Conservation (phyloP, 2,888 invertebrate species). For the Caenorhabditis imperialis region DNA sequence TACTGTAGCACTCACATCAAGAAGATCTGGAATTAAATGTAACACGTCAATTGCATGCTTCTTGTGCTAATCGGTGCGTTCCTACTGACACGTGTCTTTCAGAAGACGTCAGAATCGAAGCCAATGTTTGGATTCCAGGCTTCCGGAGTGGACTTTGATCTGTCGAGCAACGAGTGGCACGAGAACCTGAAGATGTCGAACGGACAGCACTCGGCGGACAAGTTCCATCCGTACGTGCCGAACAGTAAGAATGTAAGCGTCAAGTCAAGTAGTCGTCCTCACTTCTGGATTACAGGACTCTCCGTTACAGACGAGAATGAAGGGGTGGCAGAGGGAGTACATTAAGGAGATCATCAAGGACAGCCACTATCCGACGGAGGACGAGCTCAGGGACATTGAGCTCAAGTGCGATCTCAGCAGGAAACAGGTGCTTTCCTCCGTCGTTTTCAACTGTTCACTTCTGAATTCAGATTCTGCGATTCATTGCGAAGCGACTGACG, state of each 20-base stretch:
- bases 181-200: constrained; percentile 33
- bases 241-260: constrained; percentile 29
- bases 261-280: neutral
- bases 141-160: constrained; percentile 37
- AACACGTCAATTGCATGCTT: too few species aligned
- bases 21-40: too few species aligned
- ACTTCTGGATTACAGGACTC: constrained; percentile 28
- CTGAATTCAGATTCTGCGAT: constrained; percentile 57
- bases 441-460: neutral
- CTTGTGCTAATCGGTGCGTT: too few species aligned
- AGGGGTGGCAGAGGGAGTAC: constrained; percentile 66
- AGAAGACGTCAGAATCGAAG: constrained; percentile 18
- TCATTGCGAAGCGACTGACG: constrained; percentile 61
- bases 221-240: constrained; percentile 34
- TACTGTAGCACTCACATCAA: too few species aligned
- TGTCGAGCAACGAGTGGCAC: constrained; percentile 39
- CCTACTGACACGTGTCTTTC: constrained; percentile 16
- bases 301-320: constrained; percentile 62
- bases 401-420: constrained; percentile 62
- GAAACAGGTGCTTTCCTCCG: constrained; percentile 51
- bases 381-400: constrained; percentile 63
- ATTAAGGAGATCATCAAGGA: constrained; percentile 66
- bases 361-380: constrained; percentile 64
- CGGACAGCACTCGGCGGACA: constrained; percentile 18
- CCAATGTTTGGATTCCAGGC: constrained; percentile 45